Evolutionary conservation across 2,113 vertebrate species (phyloP).

Genomic region (Lota lota): DNA sequence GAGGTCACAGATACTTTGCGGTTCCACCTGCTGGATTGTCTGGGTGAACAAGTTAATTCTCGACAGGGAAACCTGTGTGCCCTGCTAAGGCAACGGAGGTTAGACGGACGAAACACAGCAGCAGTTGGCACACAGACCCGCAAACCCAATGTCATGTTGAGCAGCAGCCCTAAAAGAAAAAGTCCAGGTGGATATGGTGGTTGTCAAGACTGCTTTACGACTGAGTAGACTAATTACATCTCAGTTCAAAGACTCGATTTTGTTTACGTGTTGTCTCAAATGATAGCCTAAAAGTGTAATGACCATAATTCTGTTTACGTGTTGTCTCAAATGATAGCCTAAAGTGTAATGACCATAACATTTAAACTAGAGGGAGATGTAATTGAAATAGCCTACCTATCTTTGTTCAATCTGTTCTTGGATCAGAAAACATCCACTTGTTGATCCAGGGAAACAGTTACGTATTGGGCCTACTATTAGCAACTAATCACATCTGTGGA

Average conservation of each 20-base stretch:
- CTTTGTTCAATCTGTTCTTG: not conserved
- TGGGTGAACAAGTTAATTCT: constrained; percentile 49
- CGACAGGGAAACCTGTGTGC: constrained; percentile 4
- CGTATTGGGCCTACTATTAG: constrained; percentile 17
- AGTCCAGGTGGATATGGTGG: too few species aligned
- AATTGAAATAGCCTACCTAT: too few species aligned
- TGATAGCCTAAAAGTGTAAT: too few species aligned
- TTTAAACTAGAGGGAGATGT: too few species aligned
- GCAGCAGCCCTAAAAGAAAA: constrained; percentile 18
- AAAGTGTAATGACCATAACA: too few species aligned
- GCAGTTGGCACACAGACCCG: constrained; percentile 37
- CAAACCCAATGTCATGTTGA: constrained; percentile 50
- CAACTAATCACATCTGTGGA: constrained; percentile 20
- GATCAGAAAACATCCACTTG: not conserved
- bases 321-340: too few species aligned
- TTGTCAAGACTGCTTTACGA: not conserved
- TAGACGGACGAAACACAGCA: constrained; percentile 39
- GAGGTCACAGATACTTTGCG: constrained; percentile 27
- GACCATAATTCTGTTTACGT: too few species aligned
- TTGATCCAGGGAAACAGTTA: constrained; percentile 34
- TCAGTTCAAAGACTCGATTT: too few species aligned
- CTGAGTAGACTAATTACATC: too few species aligned
- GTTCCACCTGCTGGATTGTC: constrained; percentile 61
- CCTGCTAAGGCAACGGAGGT: constrained; percentile 41
- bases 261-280: too few species aligned